Percentiles rank a stretch among this genome's conserved stretches.
These are phyloP conservation scores for Darevskia nairensis DNA, from an alignment of 2,797 vertebrate species.

Conservation along the genomic window DNA sequence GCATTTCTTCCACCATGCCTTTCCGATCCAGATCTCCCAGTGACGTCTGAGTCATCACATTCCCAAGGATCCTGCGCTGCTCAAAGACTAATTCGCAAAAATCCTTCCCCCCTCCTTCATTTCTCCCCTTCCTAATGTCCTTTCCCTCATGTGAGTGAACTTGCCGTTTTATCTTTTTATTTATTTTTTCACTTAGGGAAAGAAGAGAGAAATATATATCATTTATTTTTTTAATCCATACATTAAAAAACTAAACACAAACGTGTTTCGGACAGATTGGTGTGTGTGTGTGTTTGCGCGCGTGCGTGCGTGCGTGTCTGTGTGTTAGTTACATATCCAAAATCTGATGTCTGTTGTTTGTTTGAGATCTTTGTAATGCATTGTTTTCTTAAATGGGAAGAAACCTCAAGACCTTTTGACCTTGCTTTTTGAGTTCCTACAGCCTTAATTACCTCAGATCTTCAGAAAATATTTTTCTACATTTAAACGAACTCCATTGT, in stretches of 20 bases:
- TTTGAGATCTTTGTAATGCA: constrained; percentile 51
- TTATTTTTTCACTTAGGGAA: constrained; percentile 60
- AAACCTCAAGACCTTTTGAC: not conserved
- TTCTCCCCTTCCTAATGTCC: constrained; percentile 25
- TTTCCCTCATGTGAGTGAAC: not conserved
- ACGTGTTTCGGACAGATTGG: not conserved
- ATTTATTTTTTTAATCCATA: constrained; percentile 59
- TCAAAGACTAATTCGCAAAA: not conserved
- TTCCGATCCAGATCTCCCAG: constrained; percentile 86
- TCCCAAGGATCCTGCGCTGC: not conserved
- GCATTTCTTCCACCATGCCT: constrained; percentile 77
- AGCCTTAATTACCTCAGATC: constrained; percentile 60
- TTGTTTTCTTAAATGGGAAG: constrained; percentile 52
- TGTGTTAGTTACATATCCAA: not conserved
- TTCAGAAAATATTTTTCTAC: constrained; percentile 63
- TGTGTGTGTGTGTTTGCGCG: not conserved
- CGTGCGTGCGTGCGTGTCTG: accelerated
- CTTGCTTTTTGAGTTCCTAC: constrained; percentile 38
- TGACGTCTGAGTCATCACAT: constrained; percentile 81
- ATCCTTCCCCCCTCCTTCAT: not conserved
- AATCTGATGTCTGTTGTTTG: constrained; percentile 48
- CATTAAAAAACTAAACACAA: not conserved
- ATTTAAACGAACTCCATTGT: constrained; percentile 12
- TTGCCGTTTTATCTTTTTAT: constrained; percentile 9
- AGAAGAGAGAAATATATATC: constrained; percentile 41